A percentile compares a stretch with the other conserved stretches of the same genome.
Conservation (phyloP, 2,797 vertebrate species). For the Rachycentron canadum region DNA sequence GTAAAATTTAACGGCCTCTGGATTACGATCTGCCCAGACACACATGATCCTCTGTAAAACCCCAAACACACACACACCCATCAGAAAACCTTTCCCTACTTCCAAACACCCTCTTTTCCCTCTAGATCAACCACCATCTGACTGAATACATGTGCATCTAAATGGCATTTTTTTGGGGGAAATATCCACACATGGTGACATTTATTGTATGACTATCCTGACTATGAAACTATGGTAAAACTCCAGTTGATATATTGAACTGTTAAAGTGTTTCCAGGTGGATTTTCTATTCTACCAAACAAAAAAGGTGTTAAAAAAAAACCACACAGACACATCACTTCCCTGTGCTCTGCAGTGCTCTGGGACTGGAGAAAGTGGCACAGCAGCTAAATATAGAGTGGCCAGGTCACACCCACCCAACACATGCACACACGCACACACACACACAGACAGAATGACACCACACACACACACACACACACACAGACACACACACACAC, state of each 20-base stretch:
- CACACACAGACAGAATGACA: constrained; percentile 22
- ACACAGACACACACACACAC: constrained; percentile 26
- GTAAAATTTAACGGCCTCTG: constrained; percentile 36
- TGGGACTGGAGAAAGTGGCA: constrained; percentile 75
- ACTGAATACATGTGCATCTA: background rate
- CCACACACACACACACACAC: background rate
- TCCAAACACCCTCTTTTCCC: background rate
- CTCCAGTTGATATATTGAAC: background rate
- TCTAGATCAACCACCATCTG: background rate
- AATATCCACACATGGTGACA: background rate
- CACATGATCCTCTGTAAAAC: constrained; percentile 19
- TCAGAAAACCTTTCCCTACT: background rate
- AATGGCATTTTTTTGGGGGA: background rate
- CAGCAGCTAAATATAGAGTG: constrained; percentile 78
- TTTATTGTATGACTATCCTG: constrained; percentile 10
- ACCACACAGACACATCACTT: constrained; percentile 48
- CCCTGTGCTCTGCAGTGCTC: constrained; percentile 51
- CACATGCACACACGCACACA: constrained; percentile 17
- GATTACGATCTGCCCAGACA: constrained; percentile 13
- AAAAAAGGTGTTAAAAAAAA: constrained; percentile 47
- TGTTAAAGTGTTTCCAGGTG: background rate
- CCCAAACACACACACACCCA: background rate
- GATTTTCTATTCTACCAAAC: constrained; percentile 29
- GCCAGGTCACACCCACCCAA: constrained; percentile 58
- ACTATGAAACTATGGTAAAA: background rate